Evolutionary conservation across 2,888 invertebrate genomes (phyloP), one percentile per base, ranked within the genome.

Genomic region (Drosophila flavopinicola): DNA sequence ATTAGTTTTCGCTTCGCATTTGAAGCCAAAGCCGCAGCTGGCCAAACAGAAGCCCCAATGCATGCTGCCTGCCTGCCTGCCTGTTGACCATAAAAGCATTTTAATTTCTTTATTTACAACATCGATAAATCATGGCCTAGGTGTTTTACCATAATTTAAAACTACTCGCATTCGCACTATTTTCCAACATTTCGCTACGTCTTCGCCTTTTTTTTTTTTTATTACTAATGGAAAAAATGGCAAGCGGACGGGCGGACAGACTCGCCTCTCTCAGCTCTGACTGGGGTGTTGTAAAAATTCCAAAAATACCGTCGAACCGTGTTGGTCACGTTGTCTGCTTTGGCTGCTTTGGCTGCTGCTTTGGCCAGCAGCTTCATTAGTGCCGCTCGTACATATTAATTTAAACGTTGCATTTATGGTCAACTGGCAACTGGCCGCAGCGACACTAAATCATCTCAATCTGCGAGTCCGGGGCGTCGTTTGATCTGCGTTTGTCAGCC

Each of bases 41-140:
- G 35, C 35, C 49, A 63, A 39, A 66, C 70, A 73, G 84, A 63
- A 77, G 84, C 77, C 45, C 77, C 45, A 58, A 56, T 37, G 30
- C 11, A 27, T 20, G 20, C 20, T 4, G 20, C 2, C n/a, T 38
- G 45, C 15, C 39, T 20, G 47, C 35, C 52, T 25, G 53, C 23
- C 57, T 9, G 27, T 54, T 78, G 82, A 37, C 83, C 87, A 86
- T 80, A 84, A 86, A 84, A 72, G 71, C 85, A 86, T 84, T 84
- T 84, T 84, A 86, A 84, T 84, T 84, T 84, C 83, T 84, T 84
- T 78, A 84, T 84, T 84, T 86, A 78, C 82, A 82, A 68, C 82
- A 76, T 66, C 78, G 66, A 84, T 84, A 84, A 84, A 86, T 84
- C 85, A 84, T 72, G 73, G 70, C 68, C 70, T 69, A 74, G 76